Conservation (phyloP, 2,113 vertebrate genomes). For the Leptosomus discolor region DNA sequence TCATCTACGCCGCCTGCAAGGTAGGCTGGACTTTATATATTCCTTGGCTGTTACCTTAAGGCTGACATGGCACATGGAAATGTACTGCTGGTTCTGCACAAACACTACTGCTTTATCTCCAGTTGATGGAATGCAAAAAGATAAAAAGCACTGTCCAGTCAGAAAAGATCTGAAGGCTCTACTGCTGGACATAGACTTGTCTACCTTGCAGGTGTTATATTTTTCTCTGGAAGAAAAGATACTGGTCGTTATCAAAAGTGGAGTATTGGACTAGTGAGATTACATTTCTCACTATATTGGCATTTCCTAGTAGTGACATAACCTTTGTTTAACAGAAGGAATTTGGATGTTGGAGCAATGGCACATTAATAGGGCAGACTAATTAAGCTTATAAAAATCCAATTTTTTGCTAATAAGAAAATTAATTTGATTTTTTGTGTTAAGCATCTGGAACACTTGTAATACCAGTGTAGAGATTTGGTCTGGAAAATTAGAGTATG, state of each 20-base stretch:
- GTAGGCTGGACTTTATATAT: neutral
- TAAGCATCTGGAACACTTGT: constrained; percentile 58
- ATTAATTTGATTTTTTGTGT: constrained; percentile 53
- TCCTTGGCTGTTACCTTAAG: neutral
- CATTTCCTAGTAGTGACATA: neutral
- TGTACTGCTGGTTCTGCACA: neutral
- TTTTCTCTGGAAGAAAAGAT: neutral
- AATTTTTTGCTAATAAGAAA: constrained; percentile 56
- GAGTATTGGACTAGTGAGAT: neutral
- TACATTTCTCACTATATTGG: neutral
- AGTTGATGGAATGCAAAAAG: neutral
- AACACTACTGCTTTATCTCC: neutral
- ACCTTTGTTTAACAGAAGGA: constrained; percentile 37
- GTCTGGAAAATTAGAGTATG: constrained; percentile 55
- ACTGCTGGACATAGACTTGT: neutral
- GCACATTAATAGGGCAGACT: constrained; percentile 28
- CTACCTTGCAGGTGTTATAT: neutral
- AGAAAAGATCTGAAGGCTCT: neutral
- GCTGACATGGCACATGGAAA: neutral
- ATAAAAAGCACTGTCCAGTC: neutral
- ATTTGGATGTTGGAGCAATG: neutral
- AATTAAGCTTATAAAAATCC: constrained; percentile 70
- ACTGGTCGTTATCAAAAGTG: neutral
- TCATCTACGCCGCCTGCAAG: neutral
- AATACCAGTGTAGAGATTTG: constrained; percentile 54